These are phyloP conservation scores for Amiota minor DNA, from an alignment of 2,888 invertebrate genomes.

Conservation along the genomic window DNA sequence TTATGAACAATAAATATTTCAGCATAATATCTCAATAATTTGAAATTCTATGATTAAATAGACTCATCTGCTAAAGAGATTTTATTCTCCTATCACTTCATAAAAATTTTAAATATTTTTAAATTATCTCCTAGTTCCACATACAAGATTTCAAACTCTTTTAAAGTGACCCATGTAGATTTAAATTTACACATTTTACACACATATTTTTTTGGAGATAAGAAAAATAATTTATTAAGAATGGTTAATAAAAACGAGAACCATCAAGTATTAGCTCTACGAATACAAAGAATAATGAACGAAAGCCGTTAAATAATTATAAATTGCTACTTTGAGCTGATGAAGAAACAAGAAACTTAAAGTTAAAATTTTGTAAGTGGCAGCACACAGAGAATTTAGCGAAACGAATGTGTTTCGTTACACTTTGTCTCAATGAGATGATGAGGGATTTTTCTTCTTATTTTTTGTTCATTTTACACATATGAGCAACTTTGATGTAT, in stretches of 20 bases:
- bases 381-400: background rate
- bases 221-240: background rate
- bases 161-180: too few relatives aligned
- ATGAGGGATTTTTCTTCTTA: too few relatives aligned
- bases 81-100: too few relatives aligned
- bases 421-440: constrained; percentile 7
- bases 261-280: too few relatives aligned
- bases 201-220: constrained; percentile 6
- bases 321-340: background rate
- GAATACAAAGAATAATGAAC: background rate
- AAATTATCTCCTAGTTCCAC: too few relatives aligned
- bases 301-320: background rate
- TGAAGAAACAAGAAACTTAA: background rate
- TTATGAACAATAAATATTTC: too few relatives aligned
- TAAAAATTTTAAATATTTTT: too few relatives aligned
- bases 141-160: too few relatives aligned
- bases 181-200: background rate
- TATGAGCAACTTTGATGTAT: background rate
- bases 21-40: too few relatives aligned
- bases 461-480: too few relatives aligned
- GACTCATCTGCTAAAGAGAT: too few relatives aligned
- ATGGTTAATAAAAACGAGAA: background rate
- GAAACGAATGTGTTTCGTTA: constrained; percentile 26
- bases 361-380: constrained; percentile 5
- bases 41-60: too few relatives aligned